phyloP scores from a whole-genome alignment of 2,113 vertebrate genomes.

The Artemisiospiza belli region DNA sequence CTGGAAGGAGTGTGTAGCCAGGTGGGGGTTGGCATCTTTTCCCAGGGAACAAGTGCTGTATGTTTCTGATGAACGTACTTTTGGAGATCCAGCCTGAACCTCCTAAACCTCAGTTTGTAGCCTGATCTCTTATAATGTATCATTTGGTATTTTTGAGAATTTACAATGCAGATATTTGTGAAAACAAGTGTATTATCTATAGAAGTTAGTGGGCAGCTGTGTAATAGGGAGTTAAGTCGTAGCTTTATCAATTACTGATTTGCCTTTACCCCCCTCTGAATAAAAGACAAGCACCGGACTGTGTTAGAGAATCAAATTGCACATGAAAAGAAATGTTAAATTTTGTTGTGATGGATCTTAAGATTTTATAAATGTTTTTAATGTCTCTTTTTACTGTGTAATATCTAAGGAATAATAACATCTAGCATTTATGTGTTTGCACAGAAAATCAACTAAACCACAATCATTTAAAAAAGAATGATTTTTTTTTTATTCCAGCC shows the following conservation, averaged over 20 bases:
- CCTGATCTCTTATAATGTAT: background rate
- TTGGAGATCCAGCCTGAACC: background rate
- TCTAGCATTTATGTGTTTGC: background rate
- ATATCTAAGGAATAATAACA: background rate
- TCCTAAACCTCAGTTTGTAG: background rate
- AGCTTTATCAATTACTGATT: background rate
- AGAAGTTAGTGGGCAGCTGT: background rate
- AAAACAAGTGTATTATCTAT: background rate
- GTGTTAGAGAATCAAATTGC: background rate
- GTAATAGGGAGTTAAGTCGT: background rate
- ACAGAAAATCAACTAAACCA: background rate
- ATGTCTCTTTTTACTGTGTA: background rate
- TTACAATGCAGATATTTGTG: background rate
- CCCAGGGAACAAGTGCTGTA: fast-evolving
- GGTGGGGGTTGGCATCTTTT: background rate
- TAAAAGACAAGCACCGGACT: background rate
- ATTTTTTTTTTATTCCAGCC: background rate
- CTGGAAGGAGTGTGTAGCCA: background rate
- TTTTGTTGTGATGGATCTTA: background rate
- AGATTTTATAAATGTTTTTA: background rate
- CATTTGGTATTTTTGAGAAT: background rate
- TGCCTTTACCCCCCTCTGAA: background rate
- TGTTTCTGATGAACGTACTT: background rate
- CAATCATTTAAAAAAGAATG: background rate
- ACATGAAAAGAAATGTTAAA: background rate